Evolutionary conservation across 2,797 vertebrate species (phyloP).

Genomic region (Melanotaenia parkinsoni): DNA sequence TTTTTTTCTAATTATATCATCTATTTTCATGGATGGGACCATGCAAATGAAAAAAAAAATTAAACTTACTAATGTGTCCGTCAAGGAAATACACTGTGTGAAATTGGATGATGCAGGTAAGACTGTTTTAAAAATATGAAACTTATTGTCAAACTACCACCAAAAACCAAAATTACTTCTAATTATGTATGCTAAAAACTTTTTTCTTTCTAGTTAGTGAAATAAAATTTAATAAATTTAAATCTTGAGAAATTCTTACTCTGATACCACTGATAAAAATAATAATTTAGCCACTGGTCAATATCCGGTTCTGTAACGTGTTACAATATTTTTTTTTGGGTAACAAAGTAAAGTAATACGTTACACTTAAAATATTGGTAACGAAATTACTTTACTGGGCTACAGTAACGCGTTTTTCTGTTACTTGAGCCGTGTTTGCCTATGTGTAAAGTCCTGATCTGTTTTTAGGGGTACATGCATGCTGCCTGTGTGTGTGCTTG

Average conservation of each 20-base stretch:
- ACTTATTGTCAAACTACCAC: neutral
- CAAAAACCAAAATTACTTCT: neutral
- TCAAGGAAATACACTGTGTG: slow-evolving; percentile 21
- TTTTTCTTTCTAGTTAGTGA: neutral
- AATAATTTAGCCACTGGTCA: neutral
- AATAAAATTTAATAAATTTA: neutral
- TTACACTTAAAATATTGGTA: no score
- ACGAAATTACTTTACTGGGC: no score
- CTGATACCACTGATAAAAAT: neutral
- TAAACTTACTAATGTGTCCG: slow-evolving; percentile 19
- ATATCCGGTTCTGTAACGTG: neutral
- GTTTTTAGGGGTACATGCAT: no score
- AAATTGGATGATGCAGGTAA: slow-evolving; percentile 26
- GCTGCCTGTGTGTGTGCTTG: no score
- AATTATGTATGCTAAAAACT: neutral
- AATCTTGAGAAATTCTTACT: neutral
- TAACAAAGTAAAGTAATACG: no score
- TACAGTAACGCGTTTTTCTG: no score
- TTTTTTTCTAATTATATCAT: slow-evolving; percentile 20
- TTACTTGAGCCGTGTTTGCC: no score
- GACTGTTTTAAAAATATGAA: slow-evolving; percentile 39
- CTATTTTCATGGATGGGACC: slow-evolving; percentile 29
- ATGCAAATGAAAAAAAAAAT: slow-evolving; percentile 21
- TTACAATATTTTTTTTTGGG: no score
- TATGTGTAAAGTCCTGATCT: no score